Percentiles rank a stretch among this genome's conserved stretches.
These are phyloP conservation scores for Lasioglossum marginatum DNA, from an alignment of 2,888 invertebrate genomes.

Conservation along the genomic window DNA sequence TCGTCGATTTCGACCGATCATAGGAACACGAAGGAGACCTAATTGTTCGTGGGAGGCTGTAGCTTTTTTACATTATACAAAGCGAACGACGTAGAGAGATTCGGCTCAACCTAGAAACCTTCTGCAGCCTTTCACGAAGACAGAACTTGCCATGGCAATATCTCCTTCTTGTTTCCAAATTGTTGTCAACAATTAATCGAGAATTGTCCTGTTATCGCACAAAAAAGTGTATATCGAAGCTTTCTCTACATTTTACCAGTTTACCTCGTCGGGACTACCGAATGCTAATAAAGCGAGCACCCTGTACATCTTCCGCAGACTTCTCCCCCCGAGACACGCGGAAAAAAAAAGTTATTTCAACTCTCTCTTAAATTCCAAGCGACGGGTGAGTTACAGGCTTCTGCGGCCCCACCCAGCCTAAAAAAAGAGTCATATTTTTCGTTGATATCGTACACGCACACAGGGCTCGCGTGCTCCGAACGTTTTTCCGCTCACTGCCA, in stretches of 20 bases:
- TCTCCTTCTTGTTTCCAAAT: not conserved
- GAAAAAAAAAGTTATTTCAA: conserved; percentile 38
- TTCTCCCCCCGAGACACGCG: conserved; percentile 5
- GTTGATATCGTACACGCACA: conserved; percentile 25
- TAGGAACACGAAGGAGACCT: not conserved
- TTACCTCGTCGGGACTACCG: not conserved
- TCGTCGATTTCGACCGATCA: not conserved
- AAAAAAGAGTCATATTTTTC: conserved; percentile 44
- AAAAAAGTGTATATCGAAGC: not conserved
- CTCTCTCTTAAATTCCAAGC: conserved; percentile 27
- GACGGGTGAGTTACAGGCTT: conserved; percentile 24
- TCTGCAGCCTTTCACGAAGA: not conserved
- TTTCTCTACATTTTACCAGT: not conserved
- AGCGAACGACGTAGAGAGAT: not conserved
- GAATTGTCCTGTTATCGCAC: too few species aligned
- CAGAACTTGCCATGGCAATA: not conserved
- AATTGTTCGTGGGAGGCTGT: not conserved
- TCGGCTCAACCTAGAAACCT: not conserved
- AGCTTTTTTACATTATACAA: conserved; percentile 5
- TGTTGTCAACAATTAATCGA: not conserved
- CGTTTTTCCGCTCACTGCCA: conserved; percentile 50
- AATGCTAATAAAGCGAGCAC: conserved; percentile 6
- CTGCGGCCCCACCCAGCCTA: conserved; percentile 2
- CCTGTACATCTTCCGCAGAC: conserved; percentile 10
- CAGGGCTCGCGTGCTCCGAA: conserved; percentile 25